Percentiles rank a stretch among this genome's conserved stretches.
Evolutionary conservation across 1,140 invertebrate genomes (phyloP).

Genomic region (Elymnias hypermnestra): DNA sequence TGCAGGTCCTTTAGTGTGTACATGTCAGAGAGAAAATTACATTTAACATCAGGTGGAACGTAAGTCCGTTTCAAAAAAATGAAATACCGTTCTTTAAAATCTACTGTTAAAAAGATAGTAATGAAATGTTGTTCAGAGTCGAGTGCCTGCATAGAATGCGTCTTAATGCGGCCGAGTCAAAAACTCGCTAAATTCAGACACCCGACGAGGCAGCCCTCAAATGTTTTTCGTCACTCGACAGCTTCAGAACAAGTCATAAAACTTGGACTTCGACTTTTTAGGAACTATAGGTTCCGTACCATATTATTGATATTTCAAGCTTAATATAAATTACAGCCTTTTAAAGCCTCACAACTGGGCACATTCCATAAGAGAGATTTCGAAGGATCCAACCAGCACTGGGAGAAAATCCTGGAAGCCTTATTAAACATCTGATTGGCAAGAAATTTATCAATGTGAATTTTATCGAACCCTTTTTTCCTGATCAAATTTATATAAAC

Average conservation of each 20-base stretch:
- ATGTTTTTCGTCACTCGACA: conserved; percentile 28
- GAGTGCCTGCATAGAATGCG: background rate
- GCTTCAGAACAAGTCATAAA: conserved; percentile 50
- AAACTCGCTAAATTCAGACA: conserved; percentile 46
- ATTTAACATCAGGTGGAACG: no score
- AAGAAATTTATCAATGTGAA: no score
- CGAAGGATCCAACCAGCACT: no score
- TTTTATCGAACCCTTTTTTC: no score
- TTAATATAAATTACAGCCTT: background rate
- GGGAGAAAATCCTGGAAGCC: no score
- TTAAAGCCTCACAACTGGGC: background rate
- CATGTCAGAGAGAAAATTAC: no score
- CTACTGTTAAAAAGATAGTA: background rate
- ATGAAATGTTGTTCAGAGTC: background rate
- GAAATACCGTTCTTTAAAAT: no score
- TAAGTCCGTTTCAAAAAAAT: no score
- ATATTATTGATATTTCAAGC: background rate
- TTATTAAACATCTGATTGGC: no score
- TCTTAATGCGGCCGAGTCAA: conserved; percentile 9
- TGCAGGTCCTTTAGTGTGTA: no score
- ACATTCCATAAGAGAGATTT: no score
- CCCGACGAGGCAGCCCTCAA: conserved; percentile 24
- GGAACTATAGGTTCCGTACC: conserved; percentile 16
- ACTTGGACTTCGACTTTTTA: conserved; percentile 17
- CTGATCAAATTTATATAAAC: no score